Evolutionary conservation across 1,140 invertebrate species (phyloP).

Genomic region (Drosophila varians): DNA sequence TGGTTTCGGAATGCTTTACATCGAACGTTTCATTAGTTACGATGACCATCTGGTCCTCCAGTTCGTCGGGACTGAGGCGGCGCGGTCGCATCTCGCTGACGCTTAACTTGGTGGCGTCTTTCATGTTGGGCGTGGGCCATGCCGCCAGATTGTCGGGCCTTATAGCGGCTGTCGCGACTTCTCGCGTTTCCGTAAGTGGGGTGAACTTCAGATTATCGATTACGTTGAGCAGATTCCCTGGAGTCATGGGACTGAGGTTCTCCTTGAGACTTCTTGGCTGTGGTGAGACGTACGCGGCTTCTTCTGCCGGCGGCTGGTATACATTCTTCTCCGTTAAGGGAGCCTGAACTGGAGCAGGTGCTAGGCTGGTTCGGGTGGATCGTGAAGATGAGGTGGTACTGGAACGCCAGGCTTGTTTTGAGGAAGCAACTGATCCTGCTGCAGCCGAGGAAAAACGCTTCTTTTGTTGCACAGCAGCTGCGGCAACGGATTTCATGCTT

Average conservation of each 20-base stretch:
- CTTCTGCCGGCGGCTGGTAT: constrained; percentile 8
- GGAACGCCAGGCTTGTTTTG: constrained; percentile 21
- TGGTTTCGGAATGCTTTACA: constrained; percentile 48
- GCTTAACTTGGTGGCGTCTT: neutral
- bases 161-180: neutral
- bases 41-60: constrained; percentile 39
- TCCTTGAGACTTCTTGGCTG: constrained; percentile 55
- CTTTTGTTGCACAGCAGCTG: constrained; percentile 51
- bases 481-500: constrained; percentile 15
- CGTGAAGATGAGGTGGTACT: neutral
- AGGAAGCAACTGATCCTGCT: constrained; percentile 8
- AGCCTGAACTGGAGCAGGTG: neutral
- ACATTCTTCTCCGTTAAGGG: constrained; percentile 57
- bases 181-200: constrained; percentile 37
- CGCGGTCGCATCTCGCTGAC: constrained; percentile 52
- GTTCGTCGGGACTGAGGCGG: constrained; percentile 32
- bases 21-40: constrained; percentile 71
- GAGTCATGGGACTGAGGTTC: constrained; percentile 70
- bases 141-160: constrained; percentile 66
- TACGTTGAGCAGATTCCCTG: constrained; percentile 59
- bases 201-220: constrained; percentile 80
- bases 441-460: constrained; percentile 37
- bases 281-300: constrained; percentile 38
- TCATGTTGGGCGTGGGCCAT: constrained; percentile 68
- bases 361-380: neutral